Base-by-base conservation (phyloP, 2,888 invertebrate genomes). In the Plebejus anna region DNA sequence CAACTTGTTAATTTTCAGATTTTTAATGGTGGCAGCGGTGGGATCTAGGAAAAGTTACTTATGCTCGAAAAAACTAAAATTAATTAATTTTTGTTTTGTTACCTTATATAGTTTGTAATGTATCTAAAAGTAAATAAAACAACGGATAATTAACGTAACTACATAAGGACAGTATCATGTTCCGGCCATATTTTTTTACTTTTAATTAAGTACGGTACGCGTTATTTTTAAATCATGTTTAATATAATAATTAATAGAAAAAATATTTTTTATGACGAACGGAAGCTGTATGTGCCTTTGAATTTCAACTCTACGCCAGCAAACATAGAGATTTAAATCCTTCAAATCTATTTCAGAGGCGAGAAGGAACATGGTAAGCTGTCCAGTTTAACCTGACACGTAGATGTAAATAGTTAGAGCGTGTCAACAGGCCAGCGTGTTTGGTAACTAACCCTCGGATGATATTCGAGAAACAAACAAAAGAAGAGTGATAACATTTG, bases 401-500 rank as follows among this genome's bases (percentile, higher is more conserved):
- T 79, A 76, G 73, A 78, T 75, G 76, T 80, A 80, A 80, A 77
- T 78, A 79, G 16, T 66, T 71, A 38, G 73, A 42, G 78, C 59
- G 76, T 76, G 78, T 79, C 80, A 78, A 71, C 78, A n/a, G 88
- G 79, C 84, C 88, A 79, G 70, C 57, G 55, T 76, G 75, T 70
- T 81, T 85, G 87, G 89, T 77, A 81, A 77, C 77, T 61, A 76
- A 84, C 87, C 86, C 84, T 83, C 82, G 87, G 86, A 88, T 88
- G 88, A 88, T 88, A 90, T 89, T 89, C 85, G 86, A 90, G 89
- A 89, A 91, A 92, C 90, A 92, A 92, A 93, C 91, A 91, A 91
- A 91, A 90, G 89, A 88, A 89, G 91, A 92, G 87, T 88, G 90
- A 90, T 90, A 92, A 90, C 92, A 90, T 91, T 92, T 92, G 92